Percentiles rank a stretch among this genome's conserved stretches.
These are phyloP conservation scores for Hiodon tergisus DNA, from an alignment of 2,113 vertebrate species.

Conservation along the genomic window DNA sequence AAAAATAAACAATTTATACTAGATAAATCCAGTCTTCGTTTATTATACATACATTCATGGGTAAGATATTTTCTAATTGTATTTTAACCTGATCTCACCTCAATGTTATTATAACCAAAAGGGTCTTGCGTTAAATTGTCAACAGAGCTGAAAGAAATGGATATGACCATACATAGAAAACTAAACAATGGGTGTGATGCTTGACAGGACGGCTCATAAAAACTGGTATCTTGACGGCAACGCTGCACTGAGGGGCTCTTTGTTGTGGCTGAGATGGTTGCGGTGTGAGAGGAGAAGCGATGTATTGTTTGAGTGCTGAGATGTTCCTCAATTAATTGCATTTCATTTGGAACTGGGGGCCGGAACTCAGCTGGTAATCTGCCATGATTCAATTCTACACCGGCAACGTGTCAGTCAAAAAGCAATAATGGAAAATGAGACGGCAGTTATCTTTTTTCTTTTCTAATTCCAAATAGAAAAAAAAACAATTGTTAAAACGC, in stretches of 20 bases:
- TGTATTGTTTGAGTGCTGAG: slow-evolving; percentile 22
- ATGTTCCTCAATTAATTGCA: slow-evolving; percentile 31
- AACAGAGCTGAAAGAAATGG: background rate
- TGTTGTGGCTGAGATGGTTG: slow-evolving; percentile 19
- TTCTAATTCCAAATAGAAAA: slow-evolving; percentile 18
- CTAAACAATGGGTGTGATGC: background rate
- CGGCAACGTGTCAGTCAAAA: slow-evolving; percentile 33
- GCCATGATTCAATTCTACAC: slow-evolving; percentile 32
- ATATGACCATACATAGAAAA: background rate
- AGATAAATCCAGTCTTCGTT: no score
- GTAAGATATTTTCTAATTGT: no score
- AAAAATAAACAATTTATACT: no score
- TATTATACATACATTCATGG: no score
- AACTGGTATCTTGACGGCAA: background rate
- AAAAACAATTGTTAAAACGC: slow-evolving; percentile 19
- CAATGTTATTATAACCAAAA: background rate
- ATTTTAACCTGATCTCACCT: background rate
- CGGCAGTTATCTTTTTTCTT: slow-evolving; percentile 20
- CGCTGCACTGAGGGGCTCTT: background rate
- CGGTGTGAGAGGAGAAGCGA: slow-evolving; percentile 18
- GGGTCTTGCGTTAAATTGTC: background rate
- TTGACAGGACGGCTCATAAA: background rate
- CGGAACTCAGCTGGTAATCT: slow-evolving; percentile 29
- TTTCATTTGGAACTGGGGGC: slow-evolving; percentile 23
- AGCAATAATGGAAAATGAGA: slow-evolving; percentile 38